Evolutionary conservation across 2,797 vertebrate species (phyloP).

Genomic region (Chromis chromis): DNA sequence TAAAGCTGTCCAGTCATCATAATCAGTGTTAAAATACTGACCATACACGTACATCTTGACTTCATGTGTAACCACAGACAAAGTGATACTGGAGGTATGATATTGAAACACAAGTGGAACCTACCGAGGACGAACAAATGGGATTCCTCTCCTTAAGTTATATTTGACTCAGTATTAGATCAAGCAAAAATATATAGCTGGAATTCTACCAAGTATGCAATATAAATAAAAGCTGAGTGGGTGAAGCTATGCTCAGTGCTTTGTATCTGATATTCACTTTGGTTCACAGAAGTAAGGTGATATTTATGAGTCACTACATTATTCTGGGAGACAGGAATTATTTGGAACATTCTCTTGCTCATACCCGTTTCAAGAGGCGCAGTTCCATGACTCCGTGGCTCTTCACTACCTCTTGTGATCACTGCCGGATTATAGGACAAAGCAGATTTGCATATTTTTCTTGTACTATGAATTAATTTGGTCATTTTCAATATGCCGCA

Average conservation of each 20-base stretch:
- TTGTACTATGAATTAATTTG: constrained; percentile 52
- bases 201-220: constrained; percentile 68
- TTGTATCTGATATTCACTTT: constrained; percentile 78
- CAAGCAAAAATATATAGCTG: constrained; percentile 52
- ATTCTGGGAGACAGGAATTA: constrained; percentile 74
- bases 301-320: constrained; percentile 80
- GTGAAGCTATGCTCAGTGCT: constrained; percentile 67
- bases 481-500: constrained; percentile 41
- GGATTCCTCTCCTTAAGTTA: constrained; percentile 44
- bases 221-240: constrained; percentile 80
- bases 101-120: constrained; percentile 23
- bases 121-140: constrained; percentile 21
- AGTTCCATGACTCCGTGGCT: constrained; percentile 47
- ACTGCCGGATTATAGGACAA: constrained; percentile 67
- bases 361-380: constrained; percentile 62
- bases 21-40: not conserved
- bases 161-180: constrained; percentile 39
- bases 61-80: not conserved
- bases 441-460: constrained; percentile 70
- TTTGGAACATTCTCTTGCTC: constrained; percentile 68
- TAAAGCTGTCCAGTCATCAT: not conserved
- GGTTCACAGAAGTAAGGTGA: constrained; percentile 74
- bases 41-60: not conserved
- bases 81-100: not conserved
- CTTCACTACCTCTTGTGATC: constrained; percentile 73